Conservation (phyloP, 2,113 vertebrate species). For the Grallaria varia region DNA sequence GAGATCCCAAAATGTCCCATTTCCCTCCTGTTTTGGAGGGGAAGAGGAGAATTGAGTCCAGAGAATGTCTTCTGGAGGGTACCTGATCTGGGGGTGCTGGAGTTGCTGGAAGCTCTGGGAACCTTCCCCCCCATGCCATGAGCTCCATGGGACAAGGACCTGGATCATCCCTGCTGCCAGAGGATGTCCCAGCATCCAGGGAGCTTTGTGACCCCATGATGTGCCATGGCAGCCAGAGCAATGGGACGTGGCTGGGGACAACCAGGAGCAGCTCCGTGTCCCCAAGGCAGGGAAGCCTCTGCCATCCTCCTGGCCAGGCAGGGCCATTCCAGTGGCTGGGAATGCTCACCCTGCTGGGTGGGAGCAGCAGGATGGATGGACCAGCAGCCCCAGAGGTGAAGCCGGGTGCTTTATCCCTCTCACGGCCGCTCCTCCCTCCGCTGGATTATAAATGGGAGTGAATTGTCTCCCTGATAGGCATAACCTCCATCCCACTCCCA, state of each 20-base stretch:
- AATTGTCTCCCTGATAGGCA: slow-evolving; percentile 33
- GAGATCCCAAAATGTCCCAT: neutral
- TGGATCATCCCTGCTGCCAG: neutral
- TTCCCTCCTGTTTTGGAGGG: neutral
- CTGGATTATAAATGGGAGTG: neutral
- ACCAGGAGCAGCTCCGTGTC: neutral
- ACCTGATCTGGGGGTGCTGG: neutral
- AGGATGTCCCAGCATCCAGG: rapidly evolving
- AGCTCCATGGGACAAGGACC: neutral
- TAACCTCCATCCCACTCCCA: neutral
- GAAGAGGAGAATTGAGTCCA: neutral
- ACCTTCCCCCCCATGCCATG: rapidly evolving
- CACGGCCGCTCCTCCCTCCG: neutral
- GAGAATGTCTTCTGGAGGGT: neutral
- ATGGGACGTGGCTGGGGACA: neutral
- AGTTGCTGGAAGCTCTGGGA: neutral
- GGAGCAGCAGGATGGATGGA: neutral
- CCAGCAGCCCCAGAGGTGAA: neutral
- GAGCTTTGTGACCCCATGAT: neutral
- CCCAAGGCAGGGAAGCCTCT: neutral
- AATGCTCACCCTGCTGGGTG: neutral
- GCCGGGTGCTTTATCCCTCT: neutral
- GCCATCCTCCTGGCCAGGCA: neutral
- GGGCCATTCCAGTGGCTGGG: neutral
- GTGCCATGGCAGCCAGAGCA: rapidly evolving